Evolutionary conservation across 92 coral and sea anemone genomes (phyloP).

Genomic region (Palythoa grandis): DNA sequence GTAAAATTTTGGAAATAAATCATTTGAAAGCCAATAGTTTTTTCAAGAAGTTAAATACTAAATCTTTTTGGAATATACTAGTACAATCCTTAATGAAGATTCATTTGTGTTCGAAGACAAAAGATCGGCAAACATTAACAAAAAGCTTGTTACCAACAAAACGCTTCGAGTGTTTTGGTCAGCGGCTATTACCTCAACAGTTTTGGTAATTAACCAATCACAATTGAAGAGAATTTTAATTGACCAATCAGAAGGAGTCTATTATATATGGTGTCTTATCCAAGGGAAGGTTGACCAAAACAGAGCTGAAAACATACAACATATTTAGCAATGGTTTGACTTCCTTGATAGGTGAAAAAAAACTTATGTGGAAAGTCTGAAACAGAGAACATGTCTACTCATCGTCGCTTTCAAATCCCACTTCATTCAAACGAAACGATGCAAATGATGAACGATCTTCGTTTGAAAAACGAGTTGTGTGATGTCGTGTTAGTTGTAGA

Average conservation of each 20-base stretch:
- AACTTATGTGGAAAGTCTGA: background rate
- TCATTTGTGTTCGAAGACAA: too few relatives aligned
- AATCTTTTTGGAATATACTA: too few relatives aligned
- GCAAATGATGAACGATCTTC: slow-evolving; percentile 95
- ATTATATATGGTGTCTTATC: slow-evolving; percentile 40
- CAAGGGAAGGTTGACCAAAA: slow-evolving; percentile 40
- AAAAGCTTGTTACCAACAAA: background rate
- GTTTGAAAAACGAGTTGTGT: slow-evolving; percentile 85
- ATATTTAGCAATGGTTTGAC: slow-evolving; percentile 46
- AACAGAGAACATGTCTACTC: slow-evolving; percentile 70
- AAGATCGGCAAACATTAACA: too few relatives aligned
- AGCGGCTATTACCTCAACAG: slow-evolving; percentile 12
- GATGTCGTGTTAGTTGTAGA: slow-evolving; percentile 92
- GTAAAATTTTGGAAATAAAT: too few relatives aligned
- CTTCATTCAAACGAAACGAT: slow-evolving; percentile 92
- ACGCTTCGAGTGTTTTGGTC: background rate
- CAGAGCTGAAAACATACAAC: slow-evolving; percentile 43
- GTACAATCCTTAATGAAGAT: too few relatives aligned
- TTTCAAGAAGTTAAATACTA: too few relatives aligned
- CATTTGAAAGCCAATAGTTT: too few relatives aligned
- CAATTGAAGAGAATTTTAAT: slow-evolving; percentile 13
- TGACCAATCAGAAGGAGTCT: slow-evolving; percentile 42
- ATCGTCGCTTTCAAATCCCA: slow-evolving; percentile 91
- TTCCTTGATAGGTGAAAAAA: slow-evolving; percentile 10
- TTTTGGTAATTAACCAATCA: slow-evolving; percentile 34